Conservation (phyloP, 1,140 invertebrate genomes). For the Thaumetopoea pityocampa region DNA sequence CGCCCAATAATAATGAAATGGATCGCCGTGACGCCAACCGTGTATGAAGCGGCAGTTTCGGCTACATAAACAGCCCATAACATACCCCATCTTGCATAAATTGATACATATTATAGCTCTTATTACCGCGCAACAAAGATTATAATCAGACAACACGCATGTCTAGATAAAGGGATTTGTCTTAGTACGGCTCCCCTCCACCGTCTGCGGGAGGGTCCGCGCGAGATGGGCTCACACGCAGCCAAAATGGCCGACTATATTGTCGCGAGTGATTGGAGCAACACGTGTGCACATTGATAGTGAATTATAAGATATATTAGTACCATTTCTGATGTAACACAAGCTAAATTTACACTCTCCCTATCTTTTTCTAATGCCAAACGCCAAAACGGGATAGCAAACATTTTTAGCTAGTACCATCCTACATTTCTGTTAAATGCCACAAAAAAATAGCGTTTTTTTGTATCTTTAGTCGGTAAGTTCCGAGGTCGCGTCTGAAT, state of each 20-base stretch:
- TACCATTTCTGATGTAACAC: no score
- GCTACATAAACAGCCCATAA: slow-evolving; percentile 74
- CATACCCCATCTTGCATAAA: slow-evolving; percentile 36
- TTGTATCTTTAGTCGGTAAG: no score
- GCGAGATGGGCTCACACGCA: slow-evolving; percentile 50
- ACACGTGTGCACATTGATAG: no score
- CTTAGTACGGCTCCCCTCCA: slow-evolving; percentile 45
- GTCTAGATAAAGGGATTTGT: slow-evolving; percentile 27
- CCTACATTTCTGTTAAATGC: no score
- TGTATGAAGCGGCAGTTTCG: slow-evolving; percentile 73
- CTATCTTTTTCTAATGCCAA: no score
- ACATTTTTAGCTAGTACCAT: no score
- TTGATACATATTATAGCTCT: slow-evolving; percentile 20
- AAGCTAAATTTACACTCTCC: no score
- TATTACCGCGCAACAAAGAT: slow-evolving; percentile 27
- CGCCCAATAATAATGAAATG: slow-evolving; percentile 75
- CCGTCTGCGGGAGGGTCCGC: slow-evolving; percentile 44
- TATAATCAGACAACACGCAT: slow-evolving; percentile 22
- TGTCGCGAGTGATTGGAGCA: slow-evolving; percentile 16
- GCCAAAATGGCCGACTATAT: slow-evolving; percentile 68
- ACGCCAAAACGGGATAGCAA: no score
- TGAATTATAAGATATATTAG: no score
- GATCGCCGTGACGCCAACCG: slow-evolving; percentile 68
- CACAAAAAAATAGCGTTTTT: no score
- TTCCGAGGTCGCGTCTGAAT: no score